These are phyloP conservation scores for Bucco capensis DNA, from an alignment of 2,113 vertebrate species.

Conservation along the genomic window DNA sequence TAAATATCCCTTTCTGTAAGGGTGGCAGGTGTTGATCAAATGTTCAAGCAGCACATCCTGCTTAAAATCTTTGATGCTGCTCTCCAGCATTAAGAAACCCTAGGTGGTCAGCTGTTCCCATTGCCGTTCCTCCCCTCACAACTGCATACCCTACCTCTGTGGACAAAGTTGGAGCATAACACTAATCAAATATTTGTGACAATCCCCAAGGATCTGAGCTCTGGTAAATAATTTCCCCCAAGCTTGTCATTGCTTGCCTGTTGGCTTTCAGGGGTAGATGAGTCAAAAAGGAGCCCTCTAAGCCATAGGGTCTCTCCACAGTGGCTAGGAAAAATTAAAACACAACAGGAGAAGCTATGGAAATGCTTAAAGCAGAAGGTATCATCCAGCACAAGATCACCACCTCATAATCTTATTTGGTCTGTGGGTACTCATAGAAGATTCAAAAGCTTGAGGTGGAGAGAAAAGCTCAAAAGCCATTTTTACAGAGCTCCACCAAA, in stretches of 20 bases:
- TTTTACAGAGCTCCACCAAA: neutral
- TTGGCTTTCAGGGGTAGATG: neutral
- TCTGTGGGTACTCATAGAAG: neutral
- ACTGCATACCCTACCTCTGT: neutral
- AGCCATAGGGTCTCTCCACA: neutral
- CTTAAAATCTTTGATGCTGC: neutral
- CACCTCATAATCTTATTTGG: neutral
- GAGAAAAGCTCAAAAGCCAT: neutral
- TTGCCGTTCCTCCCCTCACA: neutral
- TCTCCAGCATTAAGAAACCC: neutral
- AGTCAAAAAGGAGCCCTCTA: neutral
- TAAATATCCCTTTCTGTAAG: neutral
- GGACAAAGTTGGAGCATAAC: neutral
- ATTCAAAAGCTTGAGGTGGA: neutral
- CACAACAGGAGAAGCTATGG: neutral
- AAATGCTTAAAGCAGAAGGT: neutral
- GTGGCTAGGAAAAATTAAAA: neutral
- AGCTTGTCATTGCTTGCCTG: fast-evolving
- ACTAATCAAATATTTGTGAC: neutral
- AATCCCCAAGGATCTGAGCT: no score
- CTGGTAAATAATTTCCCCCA: neutral
- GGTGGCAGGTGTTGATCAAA: neutral
- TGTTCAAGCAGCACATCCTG: neutral
- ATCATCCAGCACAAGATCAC: neutral
- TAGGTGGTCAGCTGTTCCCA: neutral